Conservation (phyloP, 2,113 vertebrate species). For the Blennius ocellaris region DNA sequence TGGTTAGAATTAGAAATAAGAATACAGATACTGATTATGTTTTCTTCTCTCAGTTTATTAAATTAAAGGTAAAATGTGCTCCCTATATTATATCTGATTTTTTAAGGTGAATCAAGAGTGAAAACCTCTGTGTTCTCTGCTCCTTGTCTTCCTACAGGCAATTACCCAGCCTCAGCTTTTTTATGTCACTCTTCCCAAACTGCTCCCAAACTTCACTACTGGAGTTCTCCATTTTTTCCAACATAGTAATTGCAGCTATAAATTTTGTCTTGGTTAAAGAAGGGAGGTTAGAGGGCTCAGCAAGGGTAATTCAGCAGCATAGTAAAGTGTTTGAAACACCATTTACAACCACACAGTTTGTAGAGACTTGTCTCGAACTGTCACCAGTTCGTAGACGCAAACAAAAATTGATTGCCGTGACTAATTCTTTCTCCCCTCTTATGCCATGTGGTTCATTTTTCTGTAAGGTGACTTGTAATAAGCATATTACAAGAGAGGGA, state of each 20-base stretch:
- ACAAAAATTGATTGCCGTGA: slow-evolving; percentile 81
- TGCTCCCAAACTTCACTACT: slow-evolving; percentile 53
- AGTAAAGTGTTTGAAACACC: slow-evolving; percentile 63
- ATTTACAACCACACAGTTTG: slow-evolving; percentile 77
- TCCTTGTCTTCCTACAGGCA: slow-evolving; percentile 18
- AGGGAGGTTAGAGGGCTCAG: slow-evolving; percentile 59
- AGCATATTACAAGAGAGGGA: slow-evolving; percentile 74
- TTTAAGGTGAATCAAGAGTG: slow-evolving; percentile 21
- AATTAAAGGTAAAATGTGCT: slow-evolving; percentile 16
- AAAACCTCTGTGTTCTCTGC: slow-evolving; percentile 17
- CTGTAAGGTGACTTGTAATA: slow-evolving; percentile 75
- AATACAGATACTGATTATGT: slow-evolving; percentile 10
- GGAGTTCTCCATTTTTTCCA: slow-evolving; percentile 44
- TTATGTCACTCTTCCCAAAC: slow-evolving; percentile 65
- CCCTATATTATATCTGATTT: too few species aligned
- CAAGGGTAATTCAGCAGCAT: slow-evolving; percentile 69
- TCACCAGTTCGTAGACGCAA: slow-evolving; percentile 78
- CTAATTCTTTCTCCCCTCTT: slow-evolving; percentile 74
- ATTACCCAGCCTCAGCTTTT: slow-evolving; percentile 18
- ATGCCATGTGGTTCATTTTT: slow-evolving; percentile 81
- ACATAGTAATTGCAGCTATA: slow-evolving; percentile 74
- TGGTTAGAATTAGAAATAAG: not conserved
- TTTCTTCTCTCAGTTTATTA: slow-evolving; percentile 17
- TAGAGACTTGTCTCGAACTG: slow-evolving; percentile 79
- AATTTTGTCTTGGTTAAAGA: slow-evolving; percentile 78